phyloP scores from a whole-genome alignment of 2,113 vertebrate genomes.

The Brachyistius frenatus region DNA sequence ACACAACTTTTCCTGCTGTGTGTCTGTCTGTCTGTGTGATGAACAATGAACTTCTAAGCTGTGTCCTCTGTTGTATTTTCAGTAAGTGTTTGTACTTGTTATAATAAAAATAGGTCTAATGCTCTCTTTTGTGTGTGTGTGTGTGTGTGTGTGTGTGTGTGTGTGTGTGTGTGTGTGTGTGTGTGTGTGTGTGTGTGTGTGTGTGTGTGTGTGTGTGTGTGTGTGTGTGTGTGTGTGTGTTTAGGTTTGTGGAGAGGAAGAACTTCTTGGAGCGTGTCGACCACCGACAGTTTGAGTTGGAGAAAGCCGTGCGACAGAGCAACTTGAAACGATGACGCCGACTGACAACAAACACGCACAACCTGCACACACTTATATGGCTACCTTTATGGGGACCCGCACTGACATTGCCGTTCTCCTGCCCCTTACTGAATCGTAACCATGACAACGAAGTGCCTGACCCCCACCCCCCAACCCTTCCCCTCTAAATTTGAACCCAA shows the following conservation, averaged over 20 bases:
- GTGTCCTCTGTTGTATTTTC: not conserved
- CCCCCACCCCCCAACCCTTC: too few species aligned
- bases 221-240: constrained; percentile 48
- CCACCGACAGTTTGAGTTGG: constrained; percentile 95
- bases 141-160: constrained; percentile 20
- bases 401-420: too few species aligned
- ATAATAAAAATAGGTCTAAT: constrained; percentile 3
- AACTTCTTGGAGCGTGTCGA: constrained; percentile 97
- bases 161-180: constrained; percentile 44
- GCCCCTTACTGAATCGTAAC: too few species aligned
- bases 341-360: constrained; percentile 7
- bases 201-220: constrained; percentile 3
- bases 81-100: constrained; percentile 1
- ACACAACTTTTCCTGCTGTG: too few species aligned
- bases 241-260: constrained; percentile 95
- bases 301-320: constrained; percentile 91
- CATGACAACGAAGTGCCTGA: too few species aligned
- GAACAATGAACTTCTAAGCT: not conserved
- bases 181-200: constrained; percentile 45
- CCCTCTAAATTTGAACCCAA: too few species aligned
- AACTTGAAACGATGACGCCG: constrained; percentile 92
- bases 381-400: too few species aligned
- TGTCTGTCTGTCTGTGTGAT: not conserved
- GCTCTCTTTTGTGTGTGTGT: constrained; percentile 13
- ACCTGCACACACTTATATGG: too few species aligned